These are phyloP conservation scores for Charaxes varanes DNA, from an alignment of 1,140 invertebrate species.

Conservation along the genomic window DNA sequence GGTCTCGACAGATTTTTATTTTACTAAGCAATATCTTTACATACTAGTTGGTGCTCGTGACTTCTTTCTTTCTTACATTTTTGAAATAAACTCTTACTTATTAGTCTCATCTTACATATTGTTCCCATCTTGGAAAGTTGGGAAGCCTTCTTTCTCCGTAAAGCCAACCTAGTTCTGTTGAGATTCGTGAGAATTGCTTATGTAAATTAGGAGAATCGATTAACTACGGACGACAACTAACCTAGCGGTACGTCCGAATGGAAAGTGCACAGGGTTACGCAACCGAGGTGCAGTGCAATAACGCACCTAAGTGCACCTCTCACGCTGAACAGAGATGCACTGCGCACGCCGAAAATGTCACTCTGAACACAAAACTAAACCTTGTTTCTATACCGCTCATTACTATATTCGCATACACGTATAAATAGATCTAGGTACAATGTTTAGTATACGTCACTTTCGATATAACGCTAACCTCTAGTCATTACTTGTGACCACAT, in stretches of 20 bases:
- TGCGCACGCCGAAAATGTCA: neutral
- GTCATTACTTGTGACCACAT: too few relatives aligned
- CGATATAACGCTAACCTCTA: neutral
- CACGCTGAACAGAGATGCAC: slow-evolving; percentile 16
- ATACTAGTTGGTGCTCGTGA: too few relatives aligned
- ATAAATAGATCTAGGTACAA: too few relatives aligned
- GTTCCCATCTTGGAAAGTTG: slow-evolving; percentile 34
- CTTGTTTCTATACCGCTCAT: too few relatives aligned
- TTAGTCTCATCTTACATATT: too few relatives aligned
- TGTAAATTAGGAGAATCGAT: slow-evolving; percentile 64
- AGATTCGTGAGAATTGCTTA: slow-evolving; percentile 57
- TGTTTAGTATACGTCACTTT: too few relatives aligned
- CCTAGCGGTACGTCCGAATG: slow-evolving; percentile 40
- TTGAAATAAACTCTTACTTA: too few relatives aligned
- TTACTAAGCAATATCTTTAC: too few relatives aligned
- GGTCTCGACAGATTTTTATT: too few relatives aligned
- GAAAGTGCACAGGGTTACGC: slow-evolving; percentile 60
- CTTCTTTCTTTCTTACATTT: too few relatives aligned
- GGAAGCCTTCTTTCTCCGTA: slow-evolving; percentile 45
- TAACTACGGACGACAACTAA: slow-evolving; percentile 44
- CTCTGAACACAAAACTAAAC: too few relatives aligned
- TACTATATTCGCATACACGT: too few relatives aligned
- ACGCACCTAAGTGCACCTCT: slow-evolving; percentile 23
- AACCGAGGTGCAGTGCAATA: slow-evolving; percentile 21
- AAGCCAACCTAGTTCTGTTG: slow-evolving; percentile 44